These are phyloP conservation scores for Rhinoderma darwinii DNA, from an alignment of 2,113 vertebrate genomes.

Conservation along the genomic window DNA sequence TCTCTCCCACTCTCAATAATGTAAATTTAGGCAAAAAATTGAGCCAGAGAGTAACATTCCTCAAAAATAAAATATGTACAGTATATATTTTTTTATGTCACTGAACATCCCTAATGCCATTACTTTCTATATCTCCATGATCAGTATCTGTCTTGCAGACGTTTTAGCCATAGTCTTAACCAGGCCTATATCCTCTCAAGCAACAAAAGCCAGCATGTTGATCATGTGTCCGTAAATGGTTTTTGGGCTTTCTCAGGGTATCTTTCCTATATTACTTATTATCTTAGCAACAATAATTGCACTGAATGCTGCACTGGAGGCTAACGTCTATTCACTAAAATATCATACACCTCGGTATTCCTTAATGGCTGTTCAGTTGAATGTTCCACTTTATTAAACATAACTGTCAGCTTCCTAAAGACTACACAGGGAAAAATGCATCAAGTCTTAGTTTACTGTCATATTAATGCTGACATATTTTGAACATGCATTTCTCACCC, in stretches of 20 bases:
- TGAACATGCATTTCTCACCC: constrained; percentile 40
- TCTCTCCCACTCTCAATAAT: too few relatives aligned
- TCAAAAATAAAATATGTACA: too few relatives aligned
- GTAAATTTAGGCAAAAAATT: too few relatives aligned
- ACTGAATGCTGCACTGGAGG: constrained; percentile 21
- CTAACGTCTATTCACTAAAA: constrained; percentile 2
- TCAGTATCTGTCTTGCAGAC: background rate
- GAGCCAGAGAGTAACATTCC: too few relatives aligned
- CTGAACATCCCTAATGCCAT: too few relatives aligned
- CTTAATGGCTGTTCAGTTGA: constrained; percentile 45
- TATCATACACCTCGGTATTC: constrained; percentile 23
- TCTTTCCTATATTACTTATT: constrained; percentile 34
- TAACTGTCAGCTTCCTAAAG: constrained; percentile 44
- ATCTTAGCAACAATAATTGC: constrained; percentile 33
- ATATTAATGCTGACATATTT: constrained; percentile 48
- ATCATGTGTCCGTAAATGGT: background rate
- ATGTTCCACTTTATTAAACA: constrained; percentile 50
- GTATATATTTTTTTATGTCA: too few relatives aligned
- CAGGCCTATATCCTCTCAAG: background rate
- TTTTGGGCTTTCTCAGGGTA: background rate
- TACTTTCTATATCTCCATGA: background rate
- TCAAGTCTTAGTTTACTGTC: constrained; percentile 46
- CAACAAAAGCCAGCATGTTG: background rate
- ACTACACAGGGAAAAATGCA: constrained; percentile 47
- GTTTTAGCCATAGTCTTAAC: background rate